Percentiles rank a stretch among this genome's conserved stretches.
Conservation (phyloP, 2,113 vertebrate species). For the Alectura lathami region DNA sequence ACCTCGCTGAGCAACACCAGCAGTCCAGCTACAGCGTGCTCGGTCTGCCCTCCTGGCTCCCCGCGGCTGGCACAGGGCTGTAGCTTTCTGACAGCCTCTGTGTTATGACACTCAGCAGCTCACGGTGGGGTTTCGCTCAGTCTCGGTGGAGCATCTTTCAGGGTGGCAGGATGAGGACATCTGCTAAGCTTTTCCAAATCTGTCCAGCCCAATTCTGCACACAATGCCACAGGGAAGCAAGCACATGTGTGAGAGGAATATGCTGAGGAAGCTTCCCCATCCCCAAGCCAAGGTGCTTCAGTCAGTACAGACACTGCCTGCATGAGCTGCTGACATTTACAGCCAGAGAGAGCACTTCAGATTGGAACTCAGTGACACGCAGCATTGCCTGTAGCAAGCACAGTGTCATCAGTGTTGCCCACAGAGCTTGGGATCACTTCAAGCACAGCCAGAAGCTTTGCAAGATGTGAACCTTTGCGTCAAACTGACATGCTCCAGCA, state of each 20-base stretch:
- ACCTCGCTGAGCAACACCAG: not conserved
- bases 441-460: not conserved
- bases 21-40: not conserved
- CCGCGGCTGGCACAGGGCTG: not conserved
- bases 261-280: not conserved
- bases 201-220: not conserved
- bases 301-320: not conserved
- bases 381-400: not conserved
- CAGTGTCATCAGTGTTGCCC: not conserved
- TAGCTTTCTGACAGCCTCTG: rapidly evolving
- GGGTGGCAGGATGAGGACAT: not conserved
- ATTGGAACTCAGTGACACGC: not conserved
- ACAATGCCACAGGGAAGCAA: not conserved
- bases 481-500: not conserved
- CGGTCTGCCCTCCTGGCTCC: not conserved
- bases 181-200: not conserved
- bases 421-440: too few relatives aligned
- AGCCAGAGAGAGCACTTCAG: not conserved
- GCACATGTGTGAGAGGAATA: not conserved
- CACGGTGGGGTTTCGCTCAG: rapidly evolving
- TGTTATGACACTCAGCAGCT: rapidly evolving
- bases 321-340: not conserved
- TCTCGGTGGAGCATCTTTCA: not conserved
- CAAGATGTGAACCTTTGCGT: rapidly evolving
- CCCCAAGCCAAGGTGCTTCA: not conserved